Evolutionary conservation across 2,113 vertebrate genomes (phyloP).

Genomic region (Bubalus kerabau): DNA sequence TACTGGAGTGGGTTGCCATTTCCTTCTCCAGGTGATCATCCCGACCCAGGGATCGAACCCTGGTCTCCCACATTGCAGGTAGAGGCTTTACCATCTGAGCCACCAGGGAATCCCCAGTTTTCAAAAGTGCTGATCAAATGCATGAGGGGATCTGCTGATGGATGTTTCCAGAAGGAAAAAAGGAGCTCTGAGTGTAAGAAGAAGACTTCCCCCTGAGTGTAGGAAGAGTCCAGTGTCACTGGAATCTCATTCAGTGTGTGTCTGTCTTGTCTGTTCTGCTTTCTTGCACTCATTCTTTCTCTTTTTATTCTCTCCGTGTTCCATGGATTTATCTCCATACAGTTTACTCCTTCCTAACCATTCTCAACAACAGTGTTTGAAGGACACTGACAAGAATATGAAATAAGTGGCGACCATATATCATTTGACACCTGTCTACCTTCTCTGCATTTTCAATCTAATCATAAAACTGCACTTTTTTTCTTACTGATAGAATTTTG

Average conservation of each 20-base stretch:
- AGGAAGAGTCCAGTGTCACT: neutral
- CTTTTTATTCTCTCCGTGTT: neutral
- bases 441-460: neutral
- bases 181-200: neutral
- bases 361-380: neutral
- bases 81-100: neutral
- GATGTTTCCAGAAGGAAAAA: neutral
- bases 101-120: neutral
- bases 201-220: neutral
- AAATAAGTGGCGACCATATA: neutral
- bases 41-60: rapidly evolving
- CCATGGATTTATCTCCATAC: neutral
- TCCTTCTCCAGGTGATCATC: neutral
- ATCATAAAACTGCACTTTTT: neutral
- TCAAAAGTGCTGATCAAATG: neutral
- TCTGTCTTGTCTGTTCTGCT: neutral
- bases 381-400: neutral
- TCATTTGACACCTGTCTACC: neutral
- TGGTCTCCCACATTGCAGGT: neutral
- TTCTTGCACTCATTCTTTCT: neutral
- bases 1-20: neutral
- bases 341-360: neutral
- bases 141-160: neutral
- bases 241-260: neutral
- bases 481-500: neutral